Evolutionary conservation across 2,797 vertebrate species (phyloP).

Genomic region (Alfaro cultratus): DNA sequence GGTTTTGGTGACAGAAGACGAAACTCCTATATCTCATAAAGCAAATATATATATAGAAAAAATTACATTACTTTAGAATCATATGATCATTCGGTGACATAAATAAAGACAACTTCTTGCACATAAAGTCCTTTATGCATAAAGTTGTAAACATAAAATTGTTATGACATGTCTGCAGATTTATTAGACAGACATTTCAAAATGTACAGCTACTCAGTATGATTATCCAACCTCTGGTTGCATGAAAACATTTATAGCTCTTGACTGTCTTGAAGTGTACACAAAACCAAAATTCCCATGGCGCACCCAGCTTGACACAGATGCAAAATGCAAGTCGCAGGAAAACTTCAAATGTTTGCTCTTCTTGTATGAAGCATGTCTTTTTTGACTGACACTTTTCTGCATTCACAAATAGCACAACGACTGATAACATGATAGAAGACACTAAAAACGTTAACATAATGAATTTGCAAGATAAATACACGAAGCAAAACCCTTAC

Average conservation of each 20-base stretch:
- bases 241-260: not conserved
- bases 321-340: not conserved
- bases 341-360: not conserved
- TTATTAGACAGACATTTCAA: not conserved
- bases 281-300: not conserved
- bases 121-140: not conserved
- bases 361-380: not conserved
- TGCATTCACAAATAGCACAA: not conserved
- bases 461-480: not conserved
- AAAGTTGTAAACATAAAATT: not conserved
- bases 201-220: not conserved
- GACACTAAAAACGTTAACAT: not conserved
- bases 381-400: not conserved
- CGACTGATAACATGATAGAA: not conserved
- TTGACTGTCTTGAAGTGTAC: not conserved
- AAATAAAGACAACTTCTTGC: not conserved
- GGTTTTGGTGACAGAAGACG: not conserved
- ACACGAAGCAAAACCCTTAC: not conserved
- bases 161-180: not conserved
- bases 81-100: too few relatives aligned
- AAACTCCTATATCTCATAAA: not conserved
- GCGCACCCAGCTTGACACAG: not conserved
- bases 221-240: not conserved
- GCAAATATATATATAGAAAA: not conserved
- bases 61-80: not conserved